Conservation (phyloP, 1,140 invertebrate genomes). For the Lamellibrachia luymesi region DNA sequence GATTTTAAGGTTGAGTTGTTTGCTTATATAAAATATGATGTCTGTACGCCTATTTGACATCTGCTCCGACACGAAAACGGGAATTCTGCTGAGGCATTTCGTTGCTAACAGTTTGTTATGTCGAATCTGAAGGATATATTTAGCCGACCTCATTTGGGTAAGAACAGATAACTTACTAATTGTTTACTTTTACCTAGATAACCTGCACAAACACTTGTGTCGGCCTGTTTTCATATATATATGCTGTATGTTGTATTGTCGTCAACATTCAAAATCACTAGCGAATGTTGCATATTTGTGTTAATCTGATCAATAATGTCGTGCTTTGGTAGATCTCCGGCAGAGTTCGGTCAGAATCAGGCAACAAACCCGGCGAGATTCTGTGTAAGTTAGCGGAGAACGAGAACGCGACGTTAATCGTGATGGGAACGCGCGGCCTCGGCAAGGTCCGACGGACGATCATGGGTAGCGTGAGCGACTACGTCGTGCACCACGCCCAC, state of each 20-base stretch:
- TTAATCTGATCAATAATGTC: neutral
- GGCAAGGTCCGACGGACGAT: conserved; percentile 36
- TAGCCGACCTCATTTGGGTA: no score
- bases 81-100: neutral
- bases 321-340: conserved; percentile 23
- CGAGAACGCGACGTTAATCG: conserved; percentile 28
- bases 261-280: neutral
- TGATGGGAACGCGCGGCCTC: conserved; percentile 36
- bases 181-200: no score
- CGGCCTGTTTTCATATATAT: neutral
- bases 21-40: neutral
- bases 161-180: no score
- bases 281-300: neutral
- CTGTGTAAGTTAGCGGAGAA: conserved; percentile 27
- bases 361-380: conserved; percentile 32
- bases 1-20: neutral
- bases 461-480: conserved; percentile 41
- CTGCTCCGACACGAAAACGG: neutral
- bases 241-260: neutral
- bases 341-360: conserved; percentile 19
- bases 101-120: neutral
- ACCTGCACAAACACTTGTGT: neutral
- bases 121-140: no score
- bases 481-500: conserved; percentile 35
- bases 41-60: neutral